Evolutionary conservation across 2,888 invertebrate species (phyloP).

Genomic region (Apantesis nais): DNA sequence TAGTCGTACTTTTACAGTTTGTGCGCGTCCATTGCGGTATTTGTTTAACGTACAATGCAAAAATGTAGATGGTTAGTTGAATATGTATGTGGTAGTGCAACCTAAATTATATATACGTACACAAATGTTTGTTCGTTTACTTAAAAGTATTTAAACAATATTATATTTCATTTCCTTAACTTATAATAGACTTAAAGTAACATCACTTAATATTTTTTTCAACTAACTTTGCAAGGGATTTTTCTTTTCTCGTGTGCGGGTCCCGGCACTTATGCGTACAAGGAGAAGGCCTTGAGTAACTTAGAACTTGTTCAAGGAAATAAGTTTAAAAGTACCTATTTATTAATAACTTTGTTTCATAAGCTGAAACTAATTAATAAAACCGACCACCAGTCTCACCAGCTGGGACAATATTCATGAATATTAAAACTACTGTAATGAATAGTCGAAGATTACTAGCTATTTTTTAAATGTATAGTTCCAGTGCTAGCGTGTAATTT

Average conservation of each 20-base stretch:
- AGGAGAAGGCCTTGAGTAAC: neutral
- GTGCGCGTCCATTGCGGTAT: conserved; percentile 12
- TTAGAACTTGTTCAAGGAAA: neutral
- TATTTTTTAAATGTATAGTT: conserved; percentile 21
- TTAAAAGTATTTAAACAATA: neutral
- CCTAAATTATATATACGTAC: neutral
- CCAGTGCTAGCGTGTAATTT: conserved; percentile 26
- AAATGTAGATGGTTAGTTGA: conserved; percentile 11
- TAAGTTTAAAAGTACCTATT: neutral
- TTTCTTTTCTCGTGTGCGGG: neutral
- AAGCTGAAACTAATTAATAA: conserved; percentile 33
- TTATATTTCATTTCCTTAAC: neutral
- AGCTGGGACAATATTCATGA: conserved; percentile 50
- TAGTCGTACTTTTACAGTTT: conserved; percentile 6
- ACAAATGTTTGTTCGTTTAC: neutral
- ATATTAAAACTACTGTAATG: conserved; percentile 53
- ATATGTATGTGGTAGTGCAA: conserved; percentile 4
- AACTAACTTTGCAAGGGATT: neutral
- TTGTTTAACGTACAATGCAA: conserved; percentile 22
- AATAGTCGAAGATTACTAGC: conserved; percentile 53
- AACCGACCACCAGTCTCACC: conserved; percentile 16
- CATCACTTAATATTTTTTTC: neutral
- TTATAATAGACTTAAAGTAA: too few relatives aligned
- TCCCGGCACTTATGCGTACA: neutral
- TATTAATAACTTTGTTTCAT: neutral